Base-by-base conservation (phyloP, 2,888 invertebrate species). In the Nesidiocoris tenuis region DNA sequence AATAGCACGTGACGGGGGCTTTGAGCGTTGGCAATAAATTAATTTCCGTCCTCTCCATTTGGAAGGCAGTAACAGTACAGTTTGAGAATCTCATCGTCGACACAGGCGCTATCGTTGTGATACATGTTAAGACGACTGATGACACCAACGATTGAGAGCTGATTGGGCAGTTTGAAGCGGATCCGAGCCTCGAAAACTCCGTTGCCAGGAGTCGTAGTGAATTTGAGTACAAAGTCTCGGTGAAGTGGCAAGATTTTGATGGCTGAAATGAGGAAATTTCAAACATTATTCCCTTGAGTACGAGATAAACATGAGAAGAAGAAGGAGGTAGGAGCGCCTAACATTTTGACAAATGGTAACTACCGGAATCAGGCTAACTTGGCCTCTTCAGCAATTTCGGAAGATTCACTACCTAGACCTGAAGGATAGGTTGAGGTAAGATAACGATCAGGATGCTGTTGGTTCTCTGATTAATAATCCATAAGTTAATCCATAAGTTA, bases 181-280 rank as follows among this genome's bases (percentile, higher is more conserved):
- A 95, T 85, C 0, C 94, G 93, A 0, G 90, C 91, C 83, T 96
- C 95, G 82, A 95, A 95, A 64, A 90, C 83, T 0, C 88, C 93
- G 63, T 85, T 85, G 0, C 93, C 90, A 0, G 94, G 94, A 57
- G 81, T 79, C 0, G 90, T 90, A 76, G 86, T 84, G 79, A 90
- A 81, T 5, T 88, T 88, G 55, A 92, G 83, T 79, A 89, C 87
- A 79, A 88, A 89, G 82, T 92, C 89, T 1, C 18, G 7, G n/a
- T 16, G 3, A 18, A 9, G 3, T 16, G 59, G 5, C 59, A 16
- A 59, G n/a, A 59, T 39, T 3, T 39, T 39, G 39, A 39, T 39
- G 39, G 39, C 39, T 39, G 39, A 3, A 39, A n/a, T n/a, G n/a
- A n/a, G n/a, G n/a, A n/a, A n/a, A n/a, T 63, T 63, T 63, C 22